These are phyloP conservation scores for Aphis craccivora DNA, from an alignment of 1,140 invertebrate species.

Conservation along the genomic window DNA sequence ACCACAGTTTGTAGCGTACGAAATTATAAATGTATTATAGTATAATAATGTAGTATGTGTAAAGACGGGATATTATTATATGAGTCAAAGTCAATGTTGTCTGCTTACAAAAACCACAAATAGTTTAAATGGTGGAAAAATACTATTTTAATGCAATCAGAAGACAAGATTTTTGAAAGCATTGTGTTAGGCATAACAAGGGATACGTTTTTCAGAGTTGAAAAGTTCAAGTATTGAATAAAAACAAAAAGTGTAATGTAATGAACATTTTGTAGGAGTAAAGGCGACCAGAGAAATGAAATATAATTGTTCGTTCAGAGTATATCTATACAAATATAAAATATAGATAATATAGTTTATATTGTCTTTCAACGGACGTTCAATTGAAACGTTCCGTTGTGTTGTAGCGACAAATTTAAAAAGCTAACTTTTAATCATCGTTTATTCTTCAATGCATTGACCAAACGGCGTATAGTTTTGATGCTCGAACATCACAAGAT, in stretches of 20 bases:
- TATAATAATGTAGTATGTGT: not conserved
- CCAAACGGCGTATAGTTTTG: not conserved
- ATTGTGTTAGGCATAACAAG: not conserved
- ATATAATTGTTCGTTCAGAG: not conserved
- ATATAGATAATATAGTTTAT: not conserved
- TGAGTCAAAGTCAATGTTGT: not conserved
- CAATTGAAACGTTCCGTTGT: not conserved
- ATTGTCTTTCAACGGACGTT: not conserved
- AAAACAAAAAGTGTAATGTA: not conserved
- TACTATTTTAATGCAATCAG: not conserved
- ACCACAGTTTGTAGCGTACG: not conserved
- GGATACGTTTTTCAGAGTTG: not conserved
- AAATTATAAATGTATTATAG: not conserved
- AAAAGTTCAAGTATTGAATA: conserved; percentile 21
- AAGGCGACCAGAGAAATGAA: not conserved
- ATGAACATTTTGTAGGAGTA: not conserved
- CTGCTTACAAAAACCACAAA: not conserved
- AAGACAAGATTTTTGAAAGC: not conserved
- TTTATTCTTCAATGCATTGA: not conserved
- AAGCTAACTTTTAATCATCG: not conserved
- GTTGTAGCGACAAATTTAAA: not conserved
- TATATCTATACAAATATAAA: not conserved
- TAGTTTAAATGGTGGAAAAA: not conserved
- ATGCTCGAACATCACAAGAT: not conserved
- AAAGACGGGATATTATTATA: not conserved